Conservation (phyloP, 2,797 vertebrate genomes). For the Pampus argenteus region DNA sequence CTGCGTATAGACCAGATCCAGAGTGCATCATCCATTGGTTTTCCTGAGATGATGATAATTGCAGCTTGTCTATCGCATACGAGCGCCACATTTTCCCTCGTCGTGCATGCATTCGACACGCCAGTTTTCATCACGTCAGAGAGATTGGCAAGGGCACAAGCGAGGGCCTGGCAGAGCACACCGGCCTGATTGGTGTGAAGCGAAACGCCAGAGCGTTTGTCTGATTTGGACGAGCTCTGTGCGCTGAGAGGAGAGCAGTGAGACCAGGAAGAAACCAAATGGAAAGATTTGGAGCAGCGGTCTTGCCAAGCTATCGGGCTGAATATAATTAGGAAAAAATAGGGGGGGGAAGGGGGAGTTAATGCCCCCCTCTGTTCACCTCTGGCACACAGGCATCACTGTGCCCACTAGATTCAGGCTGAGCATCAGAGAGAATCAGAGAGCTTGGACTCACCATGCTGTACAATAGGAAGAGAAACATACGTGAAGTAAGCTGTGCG, state of each 20-base stretch:
- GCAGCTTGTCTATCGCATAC: slow-evolving; percentile 59
- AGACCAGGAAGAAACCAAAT: slow-evolving; percentile 50
- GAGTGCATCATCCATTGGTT: neutral
- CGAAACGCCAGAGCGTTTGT: slow-evolving; percentile 49
- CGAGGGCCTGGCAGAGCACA: slow-evolving; percentile 47
- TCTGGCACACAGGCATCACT: slow-evolving; percentile 10
- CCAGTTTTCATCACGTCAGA: slow-evolving; percentile 66
- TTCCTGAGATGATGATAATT: slow-evolving; percentile 54
- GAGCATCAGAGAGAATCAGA: neutral
- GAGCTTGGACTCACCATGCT: neutral
- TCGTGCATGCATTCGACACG: slow-evolving; percentile 58
- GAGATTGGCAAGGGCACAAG: slow-evolving; percentile 49
- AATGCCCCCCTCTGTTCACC: slow-evolving; percentile 35
- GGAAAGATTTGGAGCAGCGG: slow-evolving; percentile 31
- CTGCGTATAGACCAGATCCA: neutral
- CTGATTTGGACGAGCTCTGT: slow-evolving; percentile 42
- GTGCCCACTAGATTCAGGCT: slow-evolving; percentile 14
- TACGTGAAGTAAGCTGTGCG: neutral
- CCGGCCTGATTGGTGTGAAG: slow-evolving; percentile 40
- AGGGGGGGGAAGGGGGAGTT: slow-evolving; percentile 8
- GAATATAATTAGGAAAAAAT: slow-evolving; percentile 36
- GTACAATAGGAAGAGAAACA: neutral
- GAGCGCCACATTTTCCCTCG: slow-evolving; percentile 39
- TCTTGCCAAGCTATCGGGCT: slow-evolving; percentile 38
- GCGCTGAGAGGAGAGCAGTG: slow-evolving; percentile 15